Evolutionary conservation across 64 coral and sea anemone genomes (phyloP).

Genomic region (Pocillopora damicornis): DNA sequence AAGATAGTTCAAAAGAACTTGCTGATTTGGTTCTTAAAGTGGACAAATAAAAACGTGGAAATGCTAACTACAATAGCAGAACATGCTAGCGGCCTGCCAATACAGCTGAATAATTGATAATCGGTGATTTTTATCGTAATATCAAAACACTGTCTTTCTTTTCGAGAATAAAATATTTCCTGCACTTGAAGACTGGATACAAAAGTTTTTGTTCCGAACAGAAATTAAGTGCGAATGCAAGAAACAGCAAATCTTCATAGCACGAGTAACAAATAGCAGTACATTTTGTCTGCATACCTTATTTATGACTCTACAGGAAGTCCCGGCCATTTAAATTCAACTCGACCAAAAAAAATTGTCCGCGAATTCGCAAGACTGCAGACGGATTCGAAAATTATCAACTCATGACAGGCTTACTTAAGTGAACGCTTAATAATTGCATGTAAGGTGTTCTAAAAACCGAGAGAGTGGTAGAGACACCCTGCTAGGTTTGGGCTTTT

Average conservation of each 20-base stretch:
- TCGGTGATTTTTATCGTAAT: conserved; percentile 49
- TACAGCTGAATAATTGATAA: conserved; percentile 49
- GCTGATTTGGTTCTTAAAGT: conserved; percentile 15
- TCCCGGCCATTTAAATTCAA: conserved; percentile 81
- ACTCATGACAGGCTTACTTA: conserved; percentile 6
- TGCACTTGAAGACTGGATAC: conserved; percentile 27
- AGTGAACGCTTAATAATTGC: neutral
- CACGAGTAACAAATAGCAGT: conserved; percentile 26
- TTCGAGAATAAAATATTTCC: conserved; percentile 34
- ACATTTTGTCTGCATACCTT: conserved; percentile 66
- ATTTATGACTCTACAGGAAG: conserved; percentile 81
- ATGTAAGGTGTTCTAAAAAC: neutral
- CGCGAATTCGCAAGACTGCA: conserved; percentile 28
- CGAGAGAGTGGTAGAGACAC: neutral
- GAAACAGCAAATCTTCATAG: conserved; percentile 10
- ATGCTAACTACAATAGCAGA: conserved; percentile 37
- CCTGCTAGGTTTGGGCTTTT: conserved; percentile 18
- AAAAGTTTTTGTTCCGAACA: neutral
- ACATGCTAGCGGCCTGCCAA: conserved; percentile 49
- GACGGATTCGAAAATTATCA: conserved; percentile 26
- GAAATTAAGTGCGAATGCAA: neutral
- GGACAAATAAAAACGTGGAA: conserved; percentile 44
- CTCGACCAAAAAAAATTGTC: conserved; percentile 53
- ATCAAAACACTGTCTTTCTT: conserved; percentile 38
- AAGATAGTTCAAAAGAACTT: conserved; percentile 10